These are phyloP conservation scores for Microcebus lehilahytsara DNA, from an alignment of 2,113 vertebrate genomes.

Conservation along the genomic window DNA sequence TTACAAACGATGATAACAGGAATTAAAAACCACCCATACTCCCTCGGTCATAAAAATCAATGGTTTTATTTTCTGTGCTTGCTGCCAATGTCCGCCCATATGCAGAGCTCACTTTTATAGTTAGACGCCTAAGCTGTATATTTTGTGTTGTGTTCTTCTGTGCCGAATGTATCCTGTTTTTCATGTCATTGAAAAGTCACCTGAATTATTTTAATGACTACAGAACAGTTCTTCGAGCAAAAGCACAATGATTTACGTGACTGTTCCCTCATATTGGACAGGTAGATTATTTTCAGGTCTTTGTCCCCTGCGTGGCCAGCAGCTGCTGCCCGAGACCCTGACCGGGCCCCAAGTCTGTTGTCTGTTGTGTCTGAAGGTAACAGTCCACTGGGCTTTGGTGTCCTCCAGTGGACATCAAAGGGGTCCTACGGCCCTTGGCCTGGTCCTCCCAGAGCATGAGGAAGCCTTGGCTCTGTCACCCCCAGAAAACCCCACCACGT, in stretches of 20 bases:
- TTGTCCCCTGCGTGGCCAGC: accelerated
- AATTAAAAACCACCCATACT: slow-evolving; percentile 10
- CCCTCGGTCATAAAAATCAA: not conserved
- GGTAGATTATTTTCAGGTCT: not conserved
- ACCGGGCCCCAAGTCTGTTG: not conserved
- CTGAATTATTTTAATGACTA: not conserved
- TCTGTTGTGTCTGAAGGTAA: not conserved
- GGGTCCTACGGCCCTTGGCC: not conserved
- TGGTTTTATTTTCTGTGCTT: slow-evolving; percentile 25
- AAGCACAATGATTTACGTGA: not conserved
- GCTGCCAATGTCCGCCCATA: not conserved
- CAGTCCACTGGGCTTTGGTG: not conserved
- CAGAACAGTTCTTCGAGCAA: not conserved
- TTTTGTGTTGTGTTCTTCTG: not conserved
- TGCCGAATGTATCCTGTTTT: not conserved
- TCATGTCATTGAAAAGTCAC: not conserved
- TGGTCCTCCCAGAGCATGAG: not conserved
- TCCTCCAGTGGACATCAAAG: too few relatives aligned
- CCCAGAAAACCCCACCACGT: accelerated
- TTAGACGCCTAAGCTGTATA: not conserved
- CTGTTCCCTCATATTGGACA: not conserved
- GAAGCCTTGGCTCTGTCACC: not conserved
- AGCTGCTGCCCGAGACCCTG: too few relatives aligned
- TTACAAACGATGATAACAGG: not conserved
- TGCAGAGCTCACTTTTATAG: not conserved